Percentiles rank a stretch among this genome's conserved stretches.
Conservation (phyloP, 2,113 vertebrate species). For the Agelaius phoeniceus region DNA sequence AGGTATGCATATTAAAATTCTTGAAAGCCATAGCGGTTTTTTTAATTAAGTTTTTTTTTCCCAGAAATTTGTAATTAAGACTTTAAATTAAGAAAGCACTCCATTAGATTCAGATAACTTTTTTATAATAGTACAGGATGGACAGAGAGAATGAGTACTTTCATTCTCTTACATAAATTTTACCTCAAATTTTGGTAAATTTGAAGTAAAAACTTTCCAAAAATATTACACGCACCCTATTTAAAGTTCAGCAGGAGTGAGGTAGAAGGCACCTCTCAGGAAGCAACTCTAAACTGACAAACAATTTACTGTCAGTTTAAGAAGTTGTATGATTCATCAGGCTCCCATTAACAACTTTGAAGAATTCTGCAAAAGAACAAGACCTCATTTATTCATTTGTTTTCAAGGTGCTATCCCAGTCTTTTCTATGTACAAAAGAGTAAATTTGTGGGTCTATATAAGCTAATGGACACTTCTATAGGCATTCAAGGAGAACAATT, state of each 20-base stretch:
- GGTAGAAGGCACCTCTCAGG: not conserved
- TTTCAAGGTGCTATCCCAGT: not conserved
- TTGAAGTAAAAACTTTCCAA: not conserved
- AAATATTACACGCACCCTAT: not conserved
- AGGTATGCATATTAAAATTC: not conserved
- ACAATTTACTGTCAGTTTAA: not conserved
- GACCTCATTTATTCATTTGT: rapidly evolving
- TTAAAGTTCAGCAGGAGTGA: not conserved
- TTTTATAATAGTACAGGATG: not conserved
- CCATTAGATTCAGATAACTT: not conserved
- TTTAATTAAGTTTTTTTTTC: not conserved
- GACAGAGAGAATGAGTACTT: not conserved
- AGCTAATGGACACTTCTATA: not conserved
- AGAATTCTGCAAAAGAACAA: not conserved
- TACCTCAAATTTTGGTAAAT: not conserved
- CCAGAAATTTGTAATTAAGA: not conserved
- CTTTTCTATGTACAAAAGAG: not conserved
- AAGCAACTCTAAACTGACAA: not conserved
- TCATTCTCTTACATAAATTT: not conserved
- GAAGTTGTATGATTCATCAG: not conserved
- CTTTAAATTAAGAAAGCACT: not conserved
- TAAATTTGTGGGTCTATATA: not conserved
- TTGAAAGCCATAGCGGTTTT: not conserved
- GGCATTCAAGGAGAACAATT: not conserved
- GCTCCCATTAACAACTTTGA: not conserved